Base-by-base conservation (phyloP, 2,113 vertebrate species). In the Pelusios castaneus region DNA sequence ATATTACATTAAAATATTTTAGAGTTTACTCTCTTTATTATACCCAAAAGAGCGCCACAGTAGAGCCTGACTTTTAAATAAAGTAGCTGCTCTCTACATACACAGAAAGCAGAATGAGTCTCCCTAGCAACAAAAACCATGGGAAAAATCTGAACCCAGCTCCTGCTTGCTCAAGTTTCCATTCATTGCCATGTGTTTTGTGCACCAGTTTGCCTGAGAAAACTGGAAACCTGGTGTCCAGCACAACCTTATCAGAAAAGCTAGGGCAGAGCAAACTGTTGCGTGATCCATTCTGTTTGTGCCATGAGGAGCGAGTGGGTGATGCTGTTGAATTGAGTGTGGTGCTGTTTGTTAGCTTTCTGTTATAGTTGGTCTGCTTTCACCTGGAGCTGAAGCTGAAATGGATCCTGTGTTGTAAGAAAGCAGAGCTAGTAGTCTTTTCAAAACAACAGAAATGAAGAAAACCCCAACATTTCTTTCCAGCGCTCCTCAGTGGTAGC, bases 261-360 rank as follows among this genome's bases (percentile, higher is more conserved):
- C 34, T 27, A 25, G 54, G 63, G 34, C 11, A 52, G 41, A 76
- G 9, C 49, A 31, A 54, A 43, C 34, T 29, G 21, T 38, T 63
- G 4, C 12, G 29, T 80, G 54, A 80, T 31, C 1, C 41, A 3
- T 49, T 82, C 25, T 29, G 70, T 82, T 34, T 0, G 0, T 43
- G 54, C 81, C 29, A 8, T 0, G 2, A n/a, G 52, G 45, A n/a
- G n/a, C n/a, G n/a, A n/a, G 8, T 19, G 0, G 0, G 2, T 82
- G 13, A 14, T 8, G 73, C 41, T 43, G 24, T 14, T 38, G 73
- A 82, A 29, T 41, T 24, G 60, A 0, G 16, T 17, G 17, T 38
- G 12, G n/a, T 78, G 43, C 43, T 19, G 3, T 70, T n/a, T 45
- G 24, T 34, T 60, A 55, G 41, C 6, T 38, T 82, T 52, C 38